These are phyloP conservation scores for Pachycephus smyrnensis DNA, from an alignment of 2,888 invertebrate species.

Conservation along the genomic window DNA sequence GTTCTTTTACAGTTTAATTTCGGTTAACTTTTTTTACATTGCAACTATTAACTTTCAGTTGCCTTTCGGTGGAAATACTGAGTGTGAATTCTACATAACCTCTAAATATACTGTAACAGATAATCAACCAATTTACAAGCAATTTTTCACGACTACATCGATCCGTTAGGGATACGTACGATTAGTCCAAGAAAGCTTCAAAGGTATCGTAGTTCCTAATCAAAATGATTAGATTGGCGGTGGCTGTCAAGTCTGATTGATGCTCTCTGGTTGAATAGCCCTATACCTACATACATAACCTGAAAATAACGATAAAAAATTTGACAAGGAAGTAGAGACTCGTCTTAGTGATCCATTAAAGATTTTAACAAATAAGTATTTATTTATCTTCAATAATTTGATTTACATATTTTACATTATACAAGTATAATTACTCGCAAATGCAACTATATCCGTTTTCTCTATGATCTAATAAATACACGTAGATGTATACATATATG, in stretches of 20 bases:
- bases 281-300: background rate
- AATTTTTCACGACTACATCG: no score
- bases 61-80: no score
- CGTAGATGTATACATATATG: slow-evolving; percentile 1
- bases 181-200: background rate
- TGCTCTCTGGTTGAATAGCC: background rate
- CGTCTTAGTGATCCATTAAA: background rate
- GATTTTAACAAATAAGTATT: slow-evolving; percentile 17
- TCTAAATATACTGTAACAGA: no score
- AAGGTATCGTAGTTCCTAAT: background rate
- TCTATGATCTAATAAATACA: slow-evolving; percentile 14
- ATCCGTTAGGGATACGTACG: background rate
- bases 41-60: no score
- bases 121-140: no score
- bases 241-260: background rate
- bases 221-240: background rate
- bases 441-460: slow-evolving; percentile 11
- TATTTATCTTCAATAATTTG: slow-evolving; percentile 21
- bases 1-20: no score
- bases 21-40: no score
- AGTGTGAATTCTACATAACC: no score
- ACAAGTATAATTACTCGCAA: slow-evolving; percentile 16
- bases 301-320: background rate
- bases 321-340: background rate
- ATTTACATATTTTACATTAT: slow-evolving; percentile 22